Evolutionary conservation across 2,113 vertebrate species (phyloP).

Genomic region (Lichenostomus cassidix): DNA sequence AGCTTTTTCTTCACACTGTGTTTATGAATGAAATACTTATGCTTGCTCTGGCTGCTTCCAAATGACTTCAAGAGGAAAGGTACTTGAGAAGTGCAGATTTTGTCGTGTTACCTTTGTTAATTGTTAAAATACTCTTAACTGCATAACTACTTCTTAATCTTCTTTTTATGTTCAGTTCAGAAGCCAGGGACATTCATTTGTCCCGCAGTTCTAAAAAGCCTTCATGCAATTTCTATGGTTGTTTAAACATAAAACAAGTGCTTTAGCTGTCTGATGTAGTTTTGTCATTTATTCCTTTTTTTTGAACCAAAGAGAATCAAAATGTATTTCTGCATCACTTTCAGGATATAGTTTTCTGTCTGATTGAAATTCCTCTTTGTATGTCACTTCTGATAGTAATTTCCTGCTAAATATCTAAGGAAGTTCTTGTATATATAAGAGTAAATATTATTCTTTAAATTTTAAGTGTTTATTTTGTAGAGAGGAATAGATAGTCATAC

Average conservation of each 20-base stretch:
- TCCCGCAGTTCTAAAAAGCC: background rate
- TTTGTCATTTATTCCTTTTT: background rate
- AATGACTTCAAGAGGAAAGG: background rate
- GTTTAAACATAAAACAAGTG: background rate
- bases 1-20: background rate
- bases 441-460: background rate
- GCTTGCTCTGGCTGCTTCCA: background rate
- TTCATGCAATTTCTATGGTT: background rate
- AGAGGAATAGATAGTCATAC: background rate
- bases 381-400: background rate
- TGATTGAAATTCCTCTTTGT: background rate
- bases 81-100: background rate
- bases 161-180: background rate
- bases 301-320: background rate
- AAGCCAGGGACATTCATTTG: accelerated
- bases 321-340: background rate
- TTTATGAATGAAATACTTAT: background rate
- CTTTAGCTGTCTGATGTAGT: background rate
- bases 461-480: background rate
- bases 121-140: background rate
- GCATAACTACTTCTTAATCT: background rate
- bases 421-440: background rate
- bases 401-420: background rate
- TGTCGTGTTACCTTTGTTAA: background rate
- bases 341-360: background rate